phyloP scores from a whole-genome alignment of 23 tunicate genomes.

The Corella eumyota region DNA sequence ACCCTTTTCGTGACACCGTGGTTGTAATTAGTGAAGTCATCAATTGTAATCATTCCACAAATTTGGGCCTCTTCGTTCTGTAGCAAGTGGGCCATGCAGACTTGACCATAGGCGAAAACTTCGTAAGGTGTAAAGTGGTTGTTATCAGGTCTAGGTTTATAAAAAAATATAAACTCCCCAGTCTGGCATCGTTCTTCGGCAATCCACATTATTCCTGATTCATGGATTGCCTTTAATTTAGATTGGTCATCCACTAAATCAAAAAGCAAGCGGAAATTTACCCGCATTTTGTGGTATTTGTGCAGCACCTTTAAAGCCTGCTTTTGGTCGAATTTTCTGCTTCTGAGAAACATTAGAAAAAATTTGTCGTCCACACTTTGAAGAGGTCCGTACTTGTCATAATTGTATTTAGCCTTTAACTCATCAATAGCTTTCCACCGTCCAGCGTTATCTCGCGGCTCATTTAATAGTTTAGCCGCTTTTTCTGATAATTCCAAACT shows the following conservation, averaged over 20 bases:
- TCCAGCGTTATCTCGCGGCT: not conserved
- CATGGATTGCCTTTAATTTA: not conserved
- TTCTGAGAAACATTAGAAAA: not conserved
- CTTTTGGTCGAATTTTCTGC: not conserved
- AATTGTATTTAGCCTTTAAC: not conserved
- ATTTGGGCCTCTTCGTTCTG: slow-evolving; percentile 1
- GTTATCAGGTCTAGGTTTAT: not conserved
- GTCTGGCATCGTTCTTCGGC: not conserved
- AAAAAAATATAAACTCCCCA: not conserved
- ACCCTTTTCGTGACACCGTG: not conserved
- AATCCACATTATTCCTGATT: not conserved
- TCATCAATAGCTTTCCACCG: slow-evolving; percentile 2
- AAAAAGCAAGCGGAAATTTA: not conserved
- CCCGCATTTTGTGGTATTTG: not conserved
- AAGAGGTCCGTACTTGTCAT: not conserved
- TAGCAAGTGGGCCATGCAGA: not conserved
- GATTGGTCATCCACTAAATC: not conserved
- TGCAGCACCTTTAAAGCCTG: slow-evolving; percentile 1
- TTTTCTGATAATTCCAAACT: not conserved
- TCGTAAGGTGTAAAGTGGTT: not conserved
- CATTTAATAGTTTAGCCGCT: not conserved
- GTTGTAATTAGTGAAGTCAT: not conserved
- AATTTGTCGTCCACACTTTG: not conserved
- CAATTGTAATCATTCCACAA: not conserved
- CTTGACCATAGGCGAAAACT: not conserved